phyloP scores from a whole-genome alignment of 2,888 invertebrate genomes.

The Palloptera scutellata region DNA sequence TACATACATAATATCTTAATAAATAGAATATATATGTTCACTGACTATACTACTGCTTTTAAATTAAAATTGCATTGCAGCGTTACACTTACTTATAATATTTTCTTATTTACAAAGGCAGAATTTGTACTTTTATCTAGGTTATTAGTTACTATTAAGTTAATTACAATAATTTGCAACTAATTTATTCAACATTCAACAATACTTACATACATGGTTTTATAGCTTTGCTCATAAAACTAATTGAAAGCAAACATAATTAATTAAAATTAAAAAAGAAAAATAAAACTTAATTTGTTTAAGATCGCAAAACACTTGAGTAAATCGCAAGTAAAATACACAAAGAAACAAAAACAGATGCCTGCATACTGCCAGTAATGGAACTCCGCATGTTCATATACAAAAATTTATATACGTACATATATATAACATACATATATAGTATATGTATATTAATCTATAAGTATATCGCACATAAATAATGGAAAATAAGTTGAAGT shows the following conservation, averaged over 20 bases:
- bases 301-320: neutral
- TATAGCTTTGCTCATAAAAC: neutral
- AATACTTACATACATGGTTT: conserved; percentile 14
- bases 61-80: too few species aligned
- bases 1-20: too few species aligned
- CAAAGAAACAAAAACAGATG: neutral
- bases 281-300: too few species aligned
- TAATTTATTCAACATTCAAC: conserved; percentile 12
- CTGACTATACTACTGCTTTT: too few species aligned
- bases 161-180: conserved; percentile 24
- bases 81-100: too few species aligned
- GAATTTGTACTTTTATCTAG: neutral
- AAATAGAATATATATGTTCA: too few species aligned
- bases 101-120: too few species aligned
- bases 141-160: conserved; percentile 14
- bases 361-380: too few species aligned
- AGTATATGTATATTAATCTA: neutral
- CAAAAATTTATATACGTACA: conserved; percentile 3
- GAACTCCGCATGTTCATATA: too few species aligned
- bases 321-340: neutral
- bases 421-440: too few species aligned
- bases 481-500: neutral
- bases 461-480: neutral
- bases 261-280: neutral
- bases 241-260: neutral